Percentiles rank a stretch among this genome's conserved stretches.
These are phyloP conservation scores for Seriola rivoliana DNA, from an alignment of 2,113 vertebrate species.

Conservation along the genomic window DNA sequence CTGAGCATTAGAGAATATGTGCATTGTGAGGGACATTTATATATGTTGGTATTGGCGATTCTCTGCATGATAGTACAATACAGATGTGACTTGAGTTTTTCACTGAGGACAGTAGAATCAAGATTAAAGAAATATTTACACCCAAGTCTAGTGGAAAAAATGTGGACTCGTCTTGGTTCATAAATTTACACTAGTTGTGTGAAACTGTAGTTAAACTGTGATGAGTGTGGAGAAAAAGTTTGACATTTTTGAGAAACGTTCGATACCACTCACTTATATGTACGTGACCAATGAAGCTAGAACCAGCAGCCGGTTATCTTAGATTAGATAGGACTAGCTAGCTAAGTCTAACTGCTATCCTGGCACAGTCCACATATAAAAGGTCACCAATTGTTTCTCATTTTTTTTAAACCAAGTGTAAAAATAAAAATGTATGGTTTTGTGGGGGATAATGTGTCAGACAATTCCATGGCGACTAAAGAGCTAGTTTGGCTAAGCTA, in stretches of 20 bases:
- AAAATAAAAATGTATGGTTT: background rate
- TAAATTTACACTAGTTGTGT: background rate
- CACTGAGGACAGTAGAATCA: slow-evolving; percentile 5
- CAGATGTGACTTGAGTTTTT: slow-evolving; percentile 20
- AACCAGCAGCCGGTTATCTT: background rate
- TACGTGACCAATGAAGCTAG: background rate
- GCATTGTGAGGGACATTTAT: slow-evolving; percentile 27
- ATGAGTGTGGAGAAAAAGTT: background rate
- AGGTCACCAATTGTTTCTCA: background rate
- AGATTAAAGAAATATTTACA: slow-evolving; percentile 10
- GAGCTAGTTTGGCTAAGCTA: background rate
- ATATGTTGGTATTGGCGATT: slow-evolving; percentile 36
- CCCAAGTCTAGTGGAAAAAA: slow-evolving; percentile 17
- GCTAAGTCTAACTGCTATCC: background rate
- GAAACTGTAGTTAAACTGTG: slow-evolving; percentile 9
- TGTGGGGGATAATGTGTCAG: background rate
- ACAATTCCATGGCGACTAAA: background rate
- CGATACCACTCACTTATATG: background rate
- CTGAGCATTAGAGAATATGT: background rate
- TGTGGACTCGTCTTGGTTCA: background rate
- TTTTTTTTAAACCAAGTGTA: background rate
- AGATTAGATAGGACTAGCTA: background rate
- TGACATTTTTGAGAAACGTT: background rate
- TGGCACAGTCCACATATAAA: background rate
- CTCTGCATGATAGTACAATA: slow-evolving; percentile 45